Evolutionary conservation across 2,888 invertebrate species (phyloP).

Genomic region (Emmelina monodactyla): DNA sequence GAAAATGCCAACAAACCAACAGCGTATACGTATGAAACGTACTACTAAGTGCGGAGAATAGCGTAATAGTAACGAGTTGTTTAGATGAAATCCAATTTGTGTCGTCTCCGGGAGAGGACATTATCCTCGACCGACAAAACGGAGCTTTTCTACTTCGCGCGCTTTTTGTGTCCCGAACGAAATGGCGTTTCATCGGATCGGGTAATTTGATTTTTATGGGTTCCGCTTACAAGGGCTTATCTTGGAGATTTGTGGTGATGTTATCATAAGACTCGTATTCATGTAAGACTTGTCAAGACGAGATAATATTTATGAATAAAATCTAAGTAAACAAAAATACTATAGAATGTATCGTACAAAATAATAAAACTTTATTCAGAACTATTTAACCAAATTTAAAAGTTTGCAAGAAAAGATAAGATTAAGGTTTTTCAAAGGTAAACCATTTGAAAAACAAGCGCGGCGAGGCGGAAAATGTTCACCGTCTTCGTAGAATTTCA

Average conservation of each 20-base stretch:
- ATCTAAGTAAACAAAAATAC: no score
- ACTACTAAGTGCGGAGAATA: slow-evolving; percentile 3
- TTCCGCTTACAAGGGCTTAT: slow-evolving; percentile 11
- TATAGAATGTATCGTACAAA: no score
- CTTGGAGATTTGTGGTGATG: background rate
- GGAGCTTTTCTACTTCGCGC: slow-evolving; percentile 17
- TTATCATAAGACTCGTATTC: no score
- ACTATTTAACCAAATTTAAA: no score
- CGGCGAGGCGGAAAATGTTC: no score
- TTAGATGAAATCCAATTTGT: slow-evolving; percentile 48
- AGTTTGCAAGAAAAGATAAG: no score
- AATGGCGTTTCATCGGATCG: slow-evolving; percentile 22
- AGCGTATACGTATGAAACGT: background rate
- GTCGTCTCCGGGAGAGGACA: slow-evolving; percentile 20
- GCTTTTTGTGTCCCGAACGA: slow-evolving; percentile 16
- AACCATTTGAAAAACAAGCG: background rate
- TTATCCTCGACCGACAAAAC: slow-evolving; percentile 19
- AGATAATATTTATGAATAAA: no score
- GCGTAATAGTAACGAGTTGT: slow-evolving; percentile 41
- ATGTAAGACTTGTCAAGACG: no score
- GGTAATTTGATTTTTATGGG: slow-evolving; percentile 23
- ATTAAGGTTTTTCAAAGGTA: background rate
- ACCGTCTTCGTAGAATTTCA: no score
- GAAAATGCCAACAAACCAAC: slow-evolving; percentile 9
- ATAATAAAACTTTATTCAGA: no score